phyloP scores from a whole-genome alignment of 2,888 invertebrate genomes.

The Strigamia crassipes region DNA sequence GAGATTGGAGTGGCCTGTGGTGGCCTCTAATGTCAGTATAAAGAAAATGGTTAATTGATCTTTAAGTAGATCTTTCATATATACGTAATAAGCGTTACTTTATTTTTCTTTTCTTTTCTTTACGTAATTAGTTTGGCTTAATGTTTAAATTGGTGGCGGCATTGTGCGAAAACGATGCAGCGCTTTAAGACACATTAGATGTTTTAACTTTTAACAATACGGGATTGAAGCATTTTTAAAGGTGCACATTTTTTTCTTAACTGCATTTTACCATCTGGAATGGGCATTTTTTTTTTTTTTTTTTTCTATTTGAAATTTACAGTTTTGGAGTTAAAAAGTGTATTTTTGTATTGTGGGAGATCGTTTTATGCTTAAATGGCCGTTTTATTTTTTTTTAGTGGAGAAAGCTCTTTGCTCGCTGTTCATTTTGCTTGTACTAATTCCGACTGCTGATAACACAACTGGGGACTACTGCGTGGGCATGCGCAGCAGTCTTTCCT shows the following conservation, averaged over 20 bases:
- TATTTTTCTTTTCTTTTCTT: neutral
- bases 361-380: too few relatives aligned
- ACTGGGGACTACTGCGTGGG: neutral
- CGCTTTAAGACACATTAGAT: too few relatives aligned
- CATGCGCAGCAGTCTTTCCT: neutral
- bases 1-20: slow-evolving; percentile 22
- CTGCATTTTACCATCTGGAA: too few relatives aligned
- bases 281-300: too few relatives aligned
- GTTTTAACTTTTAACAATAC: too few relatives aligned
- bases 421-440: neutral
- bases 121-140: neutral
- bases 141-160: too few relatives aligned
- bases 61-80: neutral
- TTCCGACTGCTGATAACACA: slow-evolving; percentile 34
- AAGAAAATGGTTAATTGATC: neutral
- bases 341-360: neutral
- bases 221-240: too few relatives aligned
- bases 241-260: too few relatives aligned
- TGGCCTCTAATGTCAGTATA: neutral
- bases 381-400: too few relatives aligned
- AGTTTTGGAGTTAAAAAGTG: too few relatives aligned
- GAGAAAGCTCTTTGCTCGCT: slow-evolving; percentile 8
- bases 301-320: too few relatives aligned
- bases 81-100: neutral
- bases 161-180: too few relatives aligned